Evolutionary conservation across 2,888 invertebrate genomes (phyloP), one percentile per base, ranked within the genome.

Genomic region (Eugnorisma glareosa): DNA sequence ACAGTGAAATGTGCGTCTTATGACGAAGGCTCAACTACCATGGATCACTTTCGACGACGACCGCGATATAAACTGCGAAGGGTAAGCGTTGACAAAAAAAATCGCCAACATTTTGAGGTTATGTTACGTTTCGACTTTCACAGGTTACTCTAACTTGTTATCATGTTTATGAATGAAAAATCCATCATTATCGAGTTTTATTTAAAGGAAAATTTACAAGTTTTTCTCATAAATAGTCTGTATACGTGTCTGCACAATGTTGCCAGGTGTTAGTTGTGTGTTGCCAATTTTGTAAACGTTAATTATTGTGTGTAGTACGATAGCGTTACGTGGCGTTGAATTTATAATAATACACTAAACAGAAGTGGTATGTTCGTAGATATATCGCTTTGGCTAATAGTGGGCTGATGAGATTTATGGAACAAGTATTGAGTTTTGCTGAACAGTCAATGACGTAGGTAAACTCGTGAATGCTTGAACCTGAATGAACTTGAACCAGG

Each of bases 31-130:
- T 92, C 24, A 82, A 76, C 59, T 21, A 89, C 79, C 37, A 95
- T 95, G 95, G 94, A 95, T 86, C 94, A 94, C 86, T 94, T 96
- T 83, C 92, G 93, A 88, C 92, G 96, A 88, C 92, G 95, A 75
- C 95, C 94, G 87, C 92, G 94, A 82, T 91, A 92, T 85, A 93
- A 92, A 69, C 88, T 90, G 91, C 87, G 94, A 89, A 84, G 90
- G 93, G 89, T 86, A 83, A 91, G 96, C 82, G 89, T 7, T 8
- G 18, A 94, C 93, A 94, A 93, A 90, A 82, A 93, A 91, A 74
- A 80, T 75, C 66, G 21, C 18, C 35, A 28, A 37, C 15, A 57
- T 74, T 88, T 88, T 86, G 84, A 92, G 93, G 93, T 93, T 93
- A 93, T 91, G 86, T 86, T 81, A 76, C 77, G 64, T 40, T 69